Percentiles rank a stretch among this genome's conserved stretches.
phyloP scores from a whole-genome alignment of 2,113 vertebrate species.

The Podarcis muralis region DNA sequence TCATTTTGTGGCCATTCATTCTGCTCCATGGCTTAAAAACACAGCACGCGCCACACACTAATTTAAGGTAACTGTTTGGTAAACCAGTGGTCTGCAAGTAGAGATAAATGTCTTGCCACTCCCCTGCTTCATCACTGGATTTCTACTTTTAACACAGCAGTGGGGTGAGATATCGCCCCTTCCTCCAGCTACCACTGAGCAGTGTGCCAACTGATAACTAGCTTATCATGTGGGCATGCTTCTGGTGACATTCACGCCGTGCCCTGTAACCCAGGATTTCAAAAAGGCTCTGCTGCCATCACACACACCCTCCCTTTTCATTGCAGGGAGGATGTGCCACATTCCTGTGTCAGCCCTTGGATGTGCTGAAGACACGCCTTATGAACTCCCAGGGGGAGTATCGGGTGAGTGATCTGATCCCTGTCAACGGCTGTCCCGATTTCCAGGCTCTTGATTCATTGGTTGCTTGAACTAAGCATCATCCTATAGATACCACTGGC shows the following conservation, averaged over 20 bases:
- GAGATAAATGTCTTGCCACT: not conserved
- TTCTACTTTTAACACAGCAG: not conserved
- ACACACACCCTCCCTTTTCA: rapidly evolving
- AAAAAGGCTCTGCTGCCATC: not conserved
- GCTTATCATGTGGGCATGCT: not conserved
- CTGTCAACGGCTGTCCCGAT: not conserved
- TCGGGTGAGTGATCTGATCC: conserved; percentile 70
- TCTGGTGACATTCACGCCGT: not conserved
- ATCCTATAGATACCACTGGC: not conserved
- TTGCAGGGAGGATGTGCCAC: conserved; percentile 93
- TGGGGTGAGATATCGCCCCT: not conserved
- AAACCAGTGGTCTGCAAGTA: not conserved
- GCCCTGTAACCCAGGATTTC: rapidly evolving
- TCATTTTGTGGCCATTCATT: not conserved
- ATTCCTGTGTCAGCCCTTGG: conserved; percentile 93
- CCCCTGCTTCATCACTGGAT: not conserved
- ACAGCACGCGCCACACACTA: too few species aligned
- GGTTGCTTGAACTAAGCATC: not conserved
- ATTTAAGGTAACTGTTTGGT: not conserved
- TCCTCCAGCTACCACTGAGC: too few species aligned
- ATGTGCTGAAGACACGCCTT: conserved; percentile 93
- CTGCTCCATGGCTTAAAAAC: not conserved
- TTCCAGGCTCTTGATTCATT: not conserved
- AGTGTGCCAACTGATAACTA: not conserved
- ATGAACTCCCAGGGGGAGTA: conserved; percentile 98